These are phyloP conservation scores for Lasioglossum calceatum DNA, from an alignment of 2,888 invertebrate species.

Conservation along the genomic window DNA sequence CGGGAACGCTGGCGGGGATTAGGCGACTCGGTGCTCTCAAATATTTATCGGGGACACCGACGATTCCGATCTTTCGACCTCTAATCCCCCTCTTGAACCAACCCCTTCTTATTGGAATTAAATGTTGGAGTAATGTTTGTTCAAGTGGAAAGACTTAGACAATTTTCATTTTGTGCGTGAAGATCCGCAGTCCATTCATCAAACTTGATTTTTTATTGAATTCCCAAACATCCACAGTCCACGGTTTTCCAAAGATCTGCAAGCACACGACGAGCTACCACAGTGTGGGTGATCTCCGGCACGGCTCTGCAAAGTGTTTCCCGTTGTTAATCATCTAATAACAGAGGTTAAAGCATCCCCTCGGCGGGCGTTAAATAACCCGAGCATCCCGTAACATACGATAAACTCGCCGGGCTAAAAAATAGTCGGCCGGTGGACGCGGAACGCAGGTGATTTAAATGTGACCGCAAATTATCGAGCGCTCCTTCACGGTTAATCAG, in stretches of 20 bases:
- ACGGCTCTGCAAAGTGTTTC: background rate
- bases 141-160: background rate
- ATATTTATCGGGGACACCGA: constrained; percentile 51
- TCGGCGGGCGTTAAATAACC: constrained; percentile 3
- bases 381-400: constrained; percentile 23
- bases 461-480: constrained; percentile 51
- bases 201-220: background rate
- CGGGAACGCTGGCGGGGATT: constrained; percentile 49
- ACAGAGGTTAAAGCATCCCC: background rate
- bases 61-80: constrained; percentile 1
- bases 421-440: background rate
- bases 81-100: background rate
- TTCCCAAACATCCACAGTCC: background rate
- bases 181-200: too few relatives aligned
- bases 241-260: background rate
- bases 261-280: background rate
- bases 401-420: constrained; percentile 37
- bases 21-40: constrained; percentile 26
- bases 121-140: background rate
- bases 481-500: constrained; percentile 58
- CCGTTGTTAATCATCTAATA: background rate
- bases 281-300: background rate
- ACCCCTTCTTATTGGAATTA: background rate
- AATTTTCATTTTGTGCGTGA: background rate
- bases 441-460: constrained; percentile 46